These are phyloP conservation scores for Chaenocephalus aceratus DNA, from an alignment of 2,113 vertebrate genomes.

Conservation along the genomic window DNA sequence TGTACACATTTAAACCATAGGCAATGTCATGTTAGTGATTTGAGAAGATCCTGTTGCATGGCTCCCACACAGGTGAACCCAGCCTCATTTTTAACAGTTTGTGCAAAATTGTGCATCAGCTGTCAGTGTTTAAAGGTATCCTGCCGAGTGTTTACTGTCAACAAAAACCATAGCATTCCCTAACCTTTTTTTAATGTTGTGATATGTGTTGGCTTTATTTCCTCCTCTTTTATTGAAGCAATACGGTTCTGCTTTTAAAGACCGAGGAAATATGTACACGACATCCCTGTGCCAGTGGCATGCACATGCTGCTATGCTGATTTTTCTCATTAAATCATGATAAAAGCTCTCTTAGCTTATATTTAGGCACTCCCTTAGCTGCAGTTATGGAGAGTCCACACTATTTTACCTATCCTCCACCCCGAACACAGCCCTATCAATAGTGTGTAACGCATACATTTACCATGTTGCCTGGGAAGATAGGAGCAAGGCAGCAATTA, in stretches of 20 bases:
- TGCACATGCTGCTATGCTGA: background rate
- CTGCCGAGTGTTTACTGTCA: background rate
- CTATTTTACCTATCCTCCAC: background rate
- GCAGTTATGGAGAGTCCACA: too few relatives aligned
- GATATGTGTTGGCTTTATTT: background rate
- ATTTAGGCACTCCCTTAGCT: background rate
- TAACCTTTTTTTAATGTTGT: background rate
- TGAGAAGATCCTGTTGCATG: background rate
- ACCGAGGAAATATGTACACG: background rate
- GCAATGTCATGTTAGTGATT: conserved; percentile 22
- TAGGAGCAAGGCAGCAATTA: background rate
- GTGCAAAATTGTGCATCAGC: background rate
- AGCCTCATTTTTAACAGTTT: conserved; percentile 5
- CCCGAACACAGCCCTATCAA: background rate
- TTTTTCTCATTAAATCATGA: background rate
- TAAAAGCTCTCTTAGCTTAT: background rate
- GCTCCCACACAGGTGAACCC: conserved; percentile 2
- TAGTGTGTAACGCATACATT: background rate
- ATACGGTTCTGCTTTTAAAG: background rate
- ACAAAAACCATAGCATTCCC: background rate
- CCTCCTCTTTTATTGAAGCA: background rate
- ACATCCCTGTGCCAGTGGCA: background rate
- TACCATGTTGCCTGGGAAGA: background rate
- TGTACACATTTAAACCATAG: conserved; percentile 18
- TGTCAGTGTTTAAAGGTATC: background rate